Evolutionary conservation across 2,888 invertebrate genomes (phyloP).

Genomic region (Altica lythri): DNA sequence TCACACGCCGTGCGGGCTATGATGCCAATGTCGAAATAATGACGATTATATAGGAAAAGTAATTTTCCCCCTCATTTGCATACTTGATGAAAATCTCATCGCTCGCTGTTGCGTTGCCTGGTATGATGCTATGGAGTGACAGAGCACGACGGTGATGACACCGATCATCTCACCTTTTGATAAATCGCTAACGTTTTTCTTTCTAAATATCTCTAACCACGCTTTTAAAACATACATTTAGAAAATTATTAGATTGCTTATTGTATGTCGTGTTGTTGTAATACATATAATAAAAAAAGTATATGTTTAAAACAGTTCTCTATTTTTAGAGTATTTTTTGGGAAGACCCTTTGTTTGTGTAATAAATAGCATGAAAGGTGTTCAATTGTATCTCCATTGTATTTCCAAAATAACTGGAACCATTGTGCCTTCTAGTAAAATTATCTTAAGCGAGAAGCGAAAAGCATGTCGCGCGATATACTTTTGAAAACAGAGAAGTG

Average conservation of each 20-base stretch:
- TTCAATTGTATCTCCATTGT: constrained; percentile 20
- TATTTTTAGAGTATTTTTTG: too few relatives aligned
- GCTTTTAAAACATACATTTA: too few relatives aligned
- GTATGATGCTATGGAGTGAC: not conserved
- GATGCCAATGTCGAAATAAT: constrained; percentile 60
- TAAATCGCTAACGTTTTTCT: not conserved
- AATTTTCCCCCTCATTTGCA: constrained; percentile 60
- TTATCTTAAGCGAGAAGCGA: constrained; percentile 13
- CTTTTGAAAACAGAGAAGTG: constrained; percentile 35
- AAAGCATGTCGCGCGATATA: constrained; percentile 8
- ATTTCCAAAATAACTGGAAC: constrained; percentile 13
- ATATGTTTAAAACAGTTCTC: too few relatives aligned
- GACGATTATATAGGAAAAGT: constrained; percentile 61
- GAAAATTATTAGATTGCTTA: too few relatives aligned
- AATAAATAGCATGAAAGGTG: constrained; percentile 14
- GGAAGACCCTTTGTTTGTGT: not conserved
- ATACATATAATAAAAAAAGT: too few relatives aligned
- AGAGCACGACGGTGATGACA: not conserved
- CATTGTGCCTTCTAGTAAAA: constrained; percentile 16
- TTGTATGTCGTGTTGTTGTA: too few relatives aligned
- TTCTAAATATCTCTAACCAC: too few relatives aligned
- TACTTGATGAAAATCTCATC: constrained; percentile 60
- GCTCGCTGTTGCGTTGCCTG: constrained; percentile 39
- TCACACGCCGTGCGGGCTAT: constrained; percentile 47
- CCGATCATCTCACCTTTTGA: constrained; percentile 5